Evolutionary conservation across 2,888 invertebrate species (phyloP).

Genomic region (Vannuccia rotundouncinata): DNA sequence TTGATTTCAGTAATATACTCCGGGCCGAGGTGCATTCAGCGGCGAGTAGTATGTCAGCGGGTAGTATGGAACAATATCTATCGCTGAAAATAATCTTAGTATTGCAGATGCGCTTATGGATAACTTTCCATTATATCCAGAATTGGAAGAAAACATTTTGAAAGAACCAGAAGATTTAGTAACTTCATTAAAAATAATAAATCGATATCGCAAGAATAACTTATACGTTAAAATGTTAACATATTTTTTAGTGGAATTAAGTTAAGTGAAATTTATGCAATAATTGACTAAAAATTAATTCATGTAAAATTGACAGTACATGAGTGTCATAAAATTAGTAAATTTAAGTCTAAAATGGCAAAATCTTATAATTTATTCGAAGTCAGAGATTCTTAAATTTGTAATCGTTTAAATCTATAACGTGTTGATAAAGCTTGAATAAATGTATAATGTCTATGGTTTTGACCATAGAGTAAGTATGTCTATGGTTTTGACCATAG

Average conservation of each 20-base stretch:
- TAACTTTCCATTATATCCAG: background rate
- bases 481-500: too few species aligned
- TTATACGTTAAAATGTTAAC: background rate
- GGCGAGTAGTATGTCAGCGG: too few species aligned
- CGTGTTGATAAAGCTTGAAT: background rate
- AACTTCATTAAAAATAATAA: background rate
- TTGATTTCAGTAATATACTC: too few species aligned
- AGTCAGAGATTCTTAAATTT: background rate
- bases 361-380: background rate
- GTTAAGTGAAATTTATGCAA: background rate
- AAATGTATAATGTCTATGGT: too few species aligned
- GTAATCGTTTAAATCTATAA: background rate
- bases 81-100: background rate
- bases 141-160: background rate
- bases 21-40: too few species aligned
- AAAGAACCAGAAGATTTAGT: background rate
- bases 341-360: background rate
- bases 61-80: too few species aligned
- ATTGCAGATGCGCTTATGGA: background rate
- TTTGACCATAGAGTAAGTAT: too few species aligned
- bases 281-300: too few species aligned
- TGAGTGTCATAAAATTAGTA: background rate
- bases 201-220: background rate
- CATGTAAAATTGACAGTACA: background rate
- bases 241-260: background rate